A percentile compares a stretch with the other conserved stretches of the same genome.
Conservation (phyloP, 2,888 invertebrate genomes). For the Lingula anatina region DNA sequence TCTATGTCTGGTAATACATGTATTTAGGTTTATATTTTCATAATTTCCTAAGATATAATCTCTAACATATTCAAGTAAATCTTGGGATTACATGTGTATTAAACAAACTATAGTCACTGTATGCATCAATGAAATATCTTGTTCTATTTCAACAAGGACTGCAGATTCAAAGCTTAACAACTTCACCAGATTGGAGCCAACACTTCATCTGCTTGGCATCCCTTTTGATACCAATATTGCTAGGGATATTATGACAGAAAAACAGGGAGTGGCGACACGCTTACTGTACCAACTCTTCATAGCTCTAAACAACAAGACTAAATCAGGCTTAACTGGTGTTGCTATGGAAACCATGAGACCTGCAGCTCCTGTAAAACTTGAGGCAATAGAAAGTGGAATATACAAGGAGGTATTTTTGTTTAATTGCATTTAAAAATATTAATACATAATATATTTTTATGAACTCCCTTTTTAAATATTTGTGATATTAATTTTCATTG, state of each 20-base stretch:
- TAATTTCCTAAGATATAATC: no score
- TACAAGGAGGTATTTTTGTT: constrained; percentile 50
- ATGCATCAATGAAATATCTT: no score
- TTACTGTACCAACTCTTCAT: constrained; percentile 51
- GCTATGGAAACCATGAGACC: constrained; percentile 52
- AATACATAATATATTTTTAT: no score
- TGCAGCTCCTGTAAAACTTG: constrained; percentile 48
- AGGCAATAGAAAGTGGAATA: constrained; percentile 42
- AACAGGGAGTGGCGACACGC: constrained; percentile 45
- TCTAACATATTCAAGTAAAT: no score
- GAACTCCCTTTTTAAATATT: no score
- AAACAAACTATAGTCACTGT: no score
- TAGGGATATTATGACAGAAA: constrained; percentile 51
- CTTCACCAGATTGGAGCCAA: constrained; percentile 49
- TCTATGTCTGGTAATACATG: no score
- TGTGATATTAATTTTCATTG: no score
- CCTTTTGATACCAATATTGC: constrained; percentile 51
- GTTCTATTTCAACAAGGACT: constrained; percentile 30
- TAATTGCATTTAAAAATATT: no score
- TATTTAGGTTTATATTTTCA: no score
- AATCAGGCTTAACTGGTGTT: constrained; percentile 47
- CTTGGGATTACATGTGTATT: no score
- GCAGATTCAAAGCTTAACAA: constrained; percentile 51
- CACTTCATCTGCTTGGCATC: constrained; percentile 44
- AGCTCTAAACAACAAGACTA: constrained; percentile 49